phyloP scores from a whole-genome alignment of 2,888 invertebrate genomes.

The Bellardia bayeri region DNA sequence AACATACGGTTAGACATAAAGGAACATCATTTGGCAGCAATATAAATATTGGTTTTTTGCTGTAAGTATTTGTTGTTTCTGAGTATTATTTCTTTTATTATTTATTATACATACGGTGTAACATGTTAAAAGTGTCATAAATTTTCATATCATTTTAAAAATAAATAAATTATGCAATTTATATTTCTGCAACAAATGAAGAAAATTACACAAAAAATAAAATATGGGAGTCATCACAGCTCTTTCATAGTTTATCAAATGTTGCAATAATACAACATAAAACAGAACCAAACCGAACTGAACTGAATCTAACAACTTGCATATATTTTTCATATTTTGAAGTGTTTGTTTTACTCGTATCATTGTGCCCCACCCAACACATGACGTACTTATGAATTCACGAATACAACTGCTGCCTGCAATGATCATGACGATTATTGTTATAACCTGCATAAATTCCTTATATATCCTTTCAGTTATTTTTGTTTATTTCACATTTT shows the following conservation, averaged over 20 bases:
- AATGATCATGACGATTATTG: conserved; percentile 6
- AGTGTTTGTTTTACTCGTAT: conserved; percentile 10
- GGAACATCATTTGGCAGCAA: neutral
- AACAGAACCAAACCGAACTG: neutral
- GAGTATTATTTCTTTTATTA: neutral
- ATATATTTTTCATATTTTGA: neutral
- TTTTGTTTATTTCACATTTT: conserved; percentile 18
- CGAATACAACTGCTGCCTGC: neutral
- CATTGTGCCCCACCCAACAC: conserved; percentile 8
- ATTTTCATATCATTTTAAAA: conserved; percentile 1
- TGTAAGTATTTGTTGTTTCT: conserved; percentile 18
- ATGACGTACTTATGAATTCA: conserved; percentile 7
- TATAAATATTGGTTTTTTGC: neutral
- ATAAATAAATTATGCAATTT: neutral
- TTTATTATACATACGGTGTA: conserved; percentile 20
- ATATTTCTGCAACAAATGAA: neutral
- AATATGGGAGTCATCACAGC: conserved; percentile 32
- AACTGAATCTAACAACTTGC: conserved; percentile 7
- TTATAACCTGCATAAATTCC: conserved; percentile 49
- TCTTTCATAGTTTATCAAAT: conserved; percentile 59
- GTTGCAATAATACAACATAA: neutral
- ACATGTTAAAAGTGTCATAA: conserved; percentile 32
- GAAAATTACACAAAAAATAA: neutral
- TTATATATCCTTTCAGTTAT: conserved; percentile 12
- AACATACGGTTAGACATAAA: conserved; percentile 1